Base-by-base conservation (phyloP, 2,888 invertebrate species). In the Malachius bipustulatus region DNA sequence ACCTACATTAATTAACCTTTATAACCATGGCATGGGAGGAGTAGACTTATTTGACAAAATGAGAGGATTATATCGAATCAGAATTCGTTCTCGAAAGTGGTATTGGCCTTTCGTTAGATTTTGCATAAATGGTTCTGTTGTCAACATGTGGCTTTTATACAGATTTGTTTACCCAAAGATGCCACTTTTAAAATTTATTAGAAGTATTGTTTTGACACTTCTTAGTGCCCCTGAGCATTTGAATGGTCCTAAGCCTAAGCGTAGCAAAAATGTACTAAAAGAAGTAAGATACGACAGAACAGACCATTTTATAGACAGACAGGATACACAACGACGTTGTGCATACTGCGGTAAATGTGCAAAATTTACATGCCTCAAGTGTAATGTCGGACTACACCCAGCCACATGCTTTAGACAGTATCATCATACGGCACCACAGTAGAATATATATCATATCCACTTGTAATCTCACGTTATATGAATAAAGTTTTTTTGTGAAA, bases 331-430 rank as follows among this genome's bases (percentile, higher is more conserved):
- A n/a, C n/a, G 24, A n/a, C 24, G 24, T 19, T 19, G 24, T 19
- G 24, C 24, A n/a, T 19, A 19, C n/a, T 19, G 24, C 24, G 24
- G 24, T n/a, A 19, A 19, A 19, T 19, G n/a, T n/a, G n/a, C n/a
- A n/a, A n/a, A n/a, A n/a, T n/a, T n/a, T n/a, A n/a, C n/a, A n/a
- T n/a, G n/a, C n/a, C n/a, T n/a, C n/a, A n/a, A n/a, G n/a, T n/a
- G n/a, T n/a, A n/a, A n/a, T n/a, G n/a, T n/a, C n/a, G n/a, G n/a
- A n/a, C n/a, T n/a, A n/a, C n/a, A n/a, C n/a, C n/a, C n/a, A n/a
- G n/a, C n/a, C n/a, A n/a, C n/a, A n/a, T n/a, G n/a, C n/a, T n/a
- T n/a, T n/a, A n/a, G n/a, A n/a, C n/a, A n/a, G n/a, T n/a, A n/a
- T n/a, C n/a, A n/a, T n/a, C n/a, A n/a, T n/a, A n/a, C n/a, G n/a